Percentiles rank a stretch among this genome's conserved stretches.
Conservation (phyloP, 2,113 vertebrate genomes). For the Neomonachus schauinslandi region DNA sequence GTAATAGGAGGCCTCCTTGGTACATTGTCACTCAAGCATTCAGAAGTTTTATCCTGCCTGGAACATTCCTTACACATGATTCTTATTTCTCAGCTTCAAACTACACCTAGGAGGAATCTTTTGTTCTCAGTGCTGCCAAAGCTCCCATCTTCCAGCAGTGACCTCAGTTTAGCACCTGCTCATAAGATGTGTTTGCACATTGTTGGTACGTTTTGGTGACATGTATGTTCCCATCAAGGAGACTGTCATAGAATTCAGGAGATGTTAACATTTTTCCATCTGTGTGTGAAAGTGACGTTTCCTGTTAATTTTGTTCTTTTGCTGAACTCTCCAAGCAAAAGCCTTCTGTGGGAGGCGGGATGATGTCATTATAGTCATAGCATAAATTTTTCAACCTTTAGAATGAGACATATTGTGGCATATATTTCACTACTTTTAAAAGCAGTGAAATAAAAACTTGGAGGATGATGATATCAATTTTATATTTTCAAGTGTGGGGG, state of each 20-base stretch:
- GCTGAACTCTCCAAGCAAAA: conserved; percentile 85
- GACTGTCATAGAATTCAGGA: conserved; percentile 74
- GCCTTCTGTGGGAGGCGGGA: conserved; percentile 87
- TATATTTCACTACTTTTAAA: conserved; percentile 86
- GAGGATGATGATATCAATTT: conserved; percentile 82
- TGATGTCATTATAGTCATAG: conserved; percentile 89
- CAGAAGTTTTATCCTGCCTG: background rate
- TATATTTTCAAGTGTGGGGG: conserved; percentile 80
- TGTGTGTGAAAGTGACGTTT: conserved; percentile 85
- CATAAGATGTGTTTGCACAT: conserved; percentile 76
- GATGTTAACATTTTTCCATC: conserved; percentile 85
- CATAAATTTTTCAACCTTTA: conserved; percentile 87
- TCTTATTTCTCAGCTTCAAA: conserved; percentile 13
- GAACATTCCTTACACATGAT: background rate
- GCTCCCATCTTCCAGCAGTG: conserved; percentile 53
- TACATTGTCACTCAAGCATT: background rate
- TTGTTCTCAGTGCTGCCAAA: conserved; percentile 63
- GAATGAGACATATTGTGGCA: conserved; percentile 90
- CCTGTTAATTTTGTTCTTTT: conserved; percentile 87
- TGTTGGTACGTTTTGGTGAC: conserved; percentile 71
- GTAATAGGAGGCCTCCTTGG: background rate
- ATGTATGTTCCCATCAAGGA: conserved; percentile 78
- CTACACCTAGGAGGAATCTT: background rate
- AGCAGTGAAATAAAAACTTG: conserved; percentile 86
- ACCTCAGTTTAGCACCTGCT: conserved; percentile 76